A percentile compares a stretch with the other conserved stretches of the same genome.
phyloP scores from a whole-genome alignment of 2,113 vertebrate genomes.

The Sphaerodactylus townsendi region DNA sequence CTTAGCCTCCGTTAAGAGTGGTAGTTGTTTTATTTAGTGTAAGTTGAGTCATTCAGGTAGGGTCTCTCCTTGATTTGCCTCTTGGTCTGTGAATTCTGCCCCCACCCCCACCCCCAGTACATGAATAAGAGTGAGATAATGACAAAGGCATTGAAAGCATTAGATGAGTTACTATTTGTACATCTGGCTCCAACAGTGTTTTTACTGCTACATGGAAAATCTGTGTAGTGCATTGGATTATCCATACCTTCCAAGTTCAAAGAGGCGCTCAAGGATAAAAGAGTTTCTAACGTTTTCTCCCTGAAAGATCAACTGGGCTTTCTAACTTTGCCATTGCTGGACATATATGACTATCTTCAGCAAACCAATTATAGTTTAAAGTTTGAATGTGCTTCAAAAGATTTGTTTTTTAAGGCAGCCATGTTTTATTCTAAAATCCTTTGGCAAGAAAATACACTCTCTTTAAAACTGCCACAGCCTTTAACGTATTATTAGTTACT shows the following conservation, averaged over 20 bases:
- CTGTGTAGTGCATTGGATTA: no score
- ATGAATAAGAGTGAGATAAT: no score
- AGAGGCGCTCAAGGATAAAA: conserved; percentile 47
- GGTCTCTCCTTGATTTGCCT: no score
- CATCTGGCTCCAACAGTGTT: no score
- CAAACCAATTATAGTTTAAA: neutral
- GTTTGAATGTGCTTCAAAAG: neutral
- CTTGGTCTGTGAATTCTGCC: no score
- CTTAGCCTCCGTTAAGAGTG: no score
- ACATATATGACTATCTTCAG: neutral
- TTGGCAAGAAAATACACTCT: neutral
- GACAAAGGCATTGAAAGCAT: no score
- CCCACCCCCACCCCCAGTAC: no score
- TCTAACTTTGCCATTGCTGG: conserved; percentile 8
- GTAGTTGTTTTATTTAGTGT: no score
- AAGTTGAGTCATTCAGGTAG: no score
- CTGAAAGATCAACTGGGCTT: conserved; percentile 50
- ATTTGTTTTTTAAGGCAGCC: neutral
- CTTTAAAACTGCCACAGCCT: neutral
- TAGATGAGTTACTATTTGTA: no score
- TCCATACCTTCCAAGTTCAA: conserved; percentile 44
- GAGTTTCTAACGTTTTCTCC: conserved; percentile 28
- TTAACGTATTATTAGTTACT: neutral
- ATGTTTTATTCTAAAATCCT: neutral
- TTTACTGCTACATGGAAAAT: no score